Evolutionary conservation across 2,113 vertebrate species (phyloP).

Genomic region (Phyllostomus hastatus): DNA sequence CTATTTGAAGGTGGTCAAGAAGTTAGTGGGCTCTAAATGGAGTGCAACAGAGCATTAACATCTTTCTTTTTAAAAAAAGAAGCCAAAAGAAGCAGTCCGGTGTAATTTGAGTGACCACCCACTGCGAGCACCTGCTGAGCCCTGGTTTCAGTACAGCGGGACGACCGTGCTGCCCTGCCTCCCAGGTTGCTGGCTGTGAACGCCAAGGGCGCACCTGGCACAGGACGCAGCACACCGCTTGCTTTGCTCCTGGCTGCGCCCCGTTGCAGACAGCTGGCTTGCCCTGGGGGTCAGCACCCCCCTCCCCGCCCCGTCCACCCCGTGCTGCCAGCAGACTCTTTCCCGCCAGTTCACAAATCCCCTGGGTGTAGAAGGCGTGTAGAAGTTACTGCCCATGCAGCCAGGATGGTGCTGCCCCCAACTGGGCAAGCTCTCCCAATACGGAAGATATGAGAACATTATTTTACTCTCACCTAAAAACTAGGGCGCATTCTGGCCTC

Average conservation of each 20-base stretch:
- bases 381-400: background rate
- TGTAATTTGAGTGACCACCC: background rate
- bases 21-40: background rate
- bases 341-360: background rate
- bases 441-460: background rate
- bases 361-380: background rate
- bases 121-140: background rate
- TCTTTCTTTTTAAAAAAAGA: background rate
- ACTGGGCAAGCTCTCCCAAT: background rate
- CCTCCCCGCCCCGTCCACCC: background rate
- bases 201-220: background rate
- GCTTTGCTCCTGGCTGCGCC: background rate
- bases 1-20: conserved; percentile 16
- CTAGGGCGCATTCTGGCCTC: background rate
- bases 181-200: background rate
- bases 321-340: background rate
- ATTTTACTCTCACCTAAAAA: background rate
- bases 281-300: background rate
- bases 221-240: background rate
- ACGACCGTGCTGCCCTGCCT: background rate
- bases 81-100: background rate
- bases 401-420: background rate
- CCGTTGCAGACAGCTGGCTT: background rate
- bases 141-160: background rate
- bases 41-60: background rate